A percentile compares a stretch with the other conserved stretches of the same genome.
Conservation (phyloP, 2,888 invertebrate species). For the Muscina levida region DNA sequence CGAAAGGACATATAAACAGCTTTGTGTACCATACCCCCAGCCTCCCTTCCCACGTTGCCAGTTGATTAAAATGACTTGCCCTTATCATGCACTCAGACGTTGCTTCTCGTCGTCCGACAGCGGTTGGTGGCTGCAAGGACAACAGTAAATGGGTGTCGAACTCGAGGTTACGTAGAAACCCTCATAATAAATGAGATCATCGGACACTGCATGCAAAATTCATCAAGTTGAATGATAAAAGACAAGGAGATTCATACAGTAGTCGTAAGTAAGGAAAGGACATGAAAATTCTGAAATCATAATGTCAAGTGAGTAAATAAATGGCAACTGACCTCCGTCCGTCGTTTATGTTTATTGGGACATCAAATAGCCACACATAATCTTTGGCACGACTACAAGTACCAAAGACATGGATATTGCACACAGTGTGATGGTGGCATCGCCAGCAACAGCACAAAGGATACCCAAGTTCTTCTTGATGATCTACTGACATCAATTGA, state of each 20-base stretch:
- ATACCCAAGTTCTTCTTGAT: conserved; percentile 18
- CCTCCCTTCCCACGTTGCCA: too few relatives aligned
- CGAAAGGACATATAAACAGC: too few relatives aligned
- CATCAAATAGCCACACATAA: conserved; percentile 21
- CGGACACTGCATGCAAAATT: conserved; percentile 14
- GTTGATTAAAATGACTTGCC: too few relatives aligned
- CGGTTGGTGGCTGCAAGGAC: background rate
- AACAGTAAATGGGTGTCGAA: background rate
- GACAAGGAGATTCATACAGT: background rate
- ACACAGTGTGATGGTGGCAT: background rate
- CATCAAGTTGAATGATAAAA: background rate
- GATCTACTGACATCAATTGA: conserved; percentile 6
- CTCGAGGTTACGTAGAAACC: background rate
- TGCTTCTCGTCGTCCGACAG: too few relatives aligned
- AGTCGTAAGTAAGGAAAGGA: background rate
- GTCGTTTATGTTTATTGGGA: conserved; percentile 27
- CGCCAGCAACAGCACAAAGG: background rate
- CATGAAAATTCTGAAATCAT: background rate
- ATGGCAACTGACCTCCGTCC: background rate
- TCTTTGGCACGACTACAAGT: background rate
- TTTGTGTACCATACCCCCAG: too few relatives aligned
- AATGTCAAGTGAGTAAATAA: conserved; percentile 5
- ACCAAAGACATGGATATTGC: background rate
- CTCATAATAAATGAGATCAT: conserved; percentile 24
- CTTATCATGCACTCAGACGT: too few relatives aligned